A percentile compares a stretch with the other conserved stretches of the same genome.
Evolutionary conservation across 2,113 vertebrate genomes (phyloP).

Genomic region (Ellobius talpinus): DNA sequence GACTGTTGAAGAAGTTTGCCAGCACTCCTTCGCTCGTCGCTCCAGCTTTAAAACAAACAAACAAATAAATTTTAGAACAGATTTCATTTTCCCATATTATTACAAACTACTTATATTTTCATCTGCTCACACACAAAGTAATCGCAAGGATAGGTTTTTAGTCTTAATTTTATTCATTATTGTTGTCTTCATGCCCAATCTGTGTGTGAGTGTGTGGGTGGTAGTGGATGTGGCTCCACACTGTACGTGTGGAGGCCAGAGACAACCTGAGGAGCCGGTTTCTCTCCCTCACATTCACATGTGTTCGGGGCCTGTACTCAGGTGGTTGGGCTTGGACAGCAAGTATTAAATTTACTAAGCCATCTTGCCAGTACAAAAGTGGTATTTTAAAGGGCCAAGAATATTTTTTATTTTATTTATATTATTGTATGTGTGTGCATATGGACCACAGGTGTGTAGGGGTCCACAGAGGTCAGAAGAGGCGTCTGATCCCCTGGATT

Average conservation of each 20-base stretch:
- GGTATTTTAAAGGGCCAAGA: neutral
- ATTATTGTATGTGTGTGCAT: neutral
- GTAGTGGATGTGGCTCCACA: neutral
- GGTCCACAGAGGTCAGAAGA: neutral
- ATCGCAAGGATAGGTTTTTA: neutral
- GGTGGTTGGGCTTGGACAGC: neutral
- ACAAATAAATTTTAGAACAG: slow-evolving; percentile 25
- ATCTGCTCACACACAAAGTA: neutral
- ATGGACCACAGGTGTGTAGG: neutral
- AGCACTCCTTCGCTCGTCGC: slow-evolving; percentile 98
- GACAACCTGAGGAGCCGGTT: no score
- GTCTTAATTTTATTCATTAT: neutral
- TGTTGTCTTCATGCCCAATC: neutral
- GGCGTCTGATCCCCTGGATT: neutral
- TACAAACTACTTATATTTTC: neutral
- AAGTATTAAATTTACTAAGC: neutral
- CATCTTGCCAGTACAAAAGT: neutral
- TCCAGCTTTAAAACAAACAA: slow-evolving; percentile 88
- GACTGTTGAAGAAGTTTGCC: slow-evolving; percentile 99
- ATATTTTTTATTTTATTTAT: neutral
- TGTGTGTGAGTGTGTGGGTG: neutral
- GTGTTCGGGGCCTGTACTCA: neutral
- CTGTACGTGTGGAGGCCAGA: neutral
- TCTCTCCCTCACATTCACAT: neutral
- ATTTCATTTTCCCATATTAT: neutral